Evolutionary conservation across 1,140 invertebrate genomes (phyloP).

Genomic region (Listronotus bonariensis): DNA sequence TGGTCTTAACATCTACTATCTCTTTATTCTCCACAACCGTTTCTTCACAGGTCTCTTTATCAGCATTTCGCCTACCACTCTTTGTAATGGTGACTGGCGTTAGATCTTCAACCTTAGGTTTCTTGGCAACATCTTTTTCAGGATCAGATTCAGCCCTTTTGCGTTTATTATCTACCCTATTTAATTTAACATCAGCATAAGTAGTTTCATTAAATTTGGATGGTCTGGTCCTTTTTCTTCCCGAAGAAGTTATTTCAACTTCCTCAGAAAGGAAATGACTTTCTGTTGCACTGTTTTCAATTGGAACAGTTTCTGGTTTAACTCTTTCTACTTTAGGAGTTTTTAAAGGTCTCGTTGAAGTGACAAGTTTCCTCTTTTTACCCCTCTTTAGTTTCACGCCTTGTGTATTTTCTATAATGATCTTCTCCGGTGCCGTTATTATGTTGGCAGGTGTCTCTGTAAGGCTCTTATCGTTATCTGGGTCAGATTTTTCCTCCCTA

Average conservation of each 20-base stretch:
- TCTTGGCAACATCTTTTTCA: slow-evolving; percentile 43
- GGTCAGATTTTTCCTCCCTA: slow-evolving; percentile 53
- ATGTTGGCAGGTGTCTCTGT: slow-evolving; percentile 51
- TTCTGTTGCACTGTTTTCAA: slow-evolving; percentile 29
- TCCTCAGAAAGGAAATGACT: slow-evolving; percentile 34
- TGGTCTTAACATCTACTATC: background rate
- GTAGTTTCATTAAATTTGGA: slow-evolving; percentile 65
- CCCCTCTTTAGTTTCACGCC: slow-evolving; percentile 53
- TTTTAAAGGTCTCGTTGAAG: slow-evolving; percentile 41
- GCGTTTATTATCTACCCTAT: slow-evolving; percentile 43
- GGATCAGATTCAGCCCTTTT: slow-evolving; percentile 43
- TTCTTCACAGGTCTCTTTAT: slow-evolving; percentile 6
- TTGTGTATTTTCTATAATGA: slow-evolving; percentile 58
- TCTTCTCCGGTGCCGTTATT: slow-evolving; percentile 51
- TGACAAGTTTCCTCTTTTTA: slow-evolving; percentile 47
- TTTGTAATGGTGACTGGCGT: background rate
- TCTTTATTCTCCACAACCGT: background rate
- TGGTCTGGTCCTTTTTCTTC: slow-evolving; percentile 62
- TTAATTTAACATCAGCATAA: slow-evolving; percentile 52
- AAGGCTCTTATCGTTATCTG: slow-evolving; percentile 32
- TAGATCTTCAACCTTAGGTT: slow-evolving; percentile 31
- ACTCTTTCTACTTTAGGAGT: slow-evolving; percentile 47
- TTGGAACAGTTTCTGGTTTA: slow-evolving; percentile 48
- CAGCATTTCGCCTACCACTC: background rate
- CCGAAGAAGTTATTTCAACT: slow-evolving; percentile 63